Percentiles rank a stretch among this genome's conserved stretches.
Conservation (phyloP, 2,888 invertebrate genomes). For the Balanococcus diminutus region DNA sequence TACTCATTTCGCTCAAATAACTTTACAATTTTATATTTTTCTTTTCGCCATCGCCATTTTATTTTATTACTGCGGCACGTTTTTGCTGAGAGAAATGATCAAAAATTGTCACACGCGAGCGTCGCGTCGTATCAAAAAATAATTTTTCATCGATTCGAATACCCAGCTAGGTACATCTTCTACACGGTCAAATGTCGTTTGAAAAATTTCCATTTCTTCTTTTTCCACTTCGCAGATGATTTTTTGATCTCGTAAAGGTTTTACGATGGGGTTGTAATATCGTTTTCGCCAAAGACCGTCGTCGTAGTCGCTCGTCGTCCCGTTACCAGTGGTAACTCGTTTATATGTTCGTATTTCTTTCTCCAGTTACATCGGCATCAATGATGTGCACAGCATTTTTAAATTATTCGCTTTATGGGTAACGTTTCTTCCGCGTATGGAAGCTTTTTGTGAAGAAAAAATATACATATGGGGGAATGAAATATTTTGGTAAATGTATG, state of each 20-base stretch:
- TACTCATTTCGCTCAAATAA: too few relatives aligned
- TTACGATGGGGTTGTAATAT: background rate
- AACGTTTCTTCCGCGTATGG: background rate
- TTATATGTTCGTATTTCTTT: background rate
- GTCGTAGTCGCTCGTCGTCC: too few relatives aligned
- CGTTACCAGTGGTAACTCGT: background rate
- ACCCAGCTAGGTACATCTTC: background rate
- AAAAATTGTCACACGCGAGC: too few relatives aligned
- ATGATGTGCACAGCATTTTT: conserved; percentile 16
- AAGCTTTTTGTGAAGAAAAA: background rate
- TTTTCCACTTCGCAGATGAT: background rate
- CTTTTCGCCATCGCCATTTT: too few relatives aligned
- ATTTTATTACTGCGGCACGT: too few relatives aligned
- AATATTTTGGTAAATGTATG: background rate
- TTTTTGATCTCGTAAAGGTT: conserved; percentile 12
- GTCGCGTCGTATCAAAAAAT: too few relatives aligned
- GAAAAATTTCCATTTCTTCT: background rate
- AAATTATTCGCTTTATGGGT: background rate
- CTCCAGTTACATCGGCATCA: conserved; percentile 11
- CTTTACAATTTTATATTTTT: too few relatives aligned
- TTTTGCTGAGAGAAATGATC: too few relatives aligned
- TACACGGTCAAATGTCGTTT: background rate
- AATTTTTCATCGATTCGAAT: background rate
- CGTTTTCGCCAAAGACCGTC: background rate
- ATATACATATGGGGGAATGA: background rate